A percentile compares a stretch with the other conserved stretches of the same genome.
phyloP scores from a whole-genome alignment of 1,140 invertebrate genomes.

The Plectrocnemia conspersa region DNA sequence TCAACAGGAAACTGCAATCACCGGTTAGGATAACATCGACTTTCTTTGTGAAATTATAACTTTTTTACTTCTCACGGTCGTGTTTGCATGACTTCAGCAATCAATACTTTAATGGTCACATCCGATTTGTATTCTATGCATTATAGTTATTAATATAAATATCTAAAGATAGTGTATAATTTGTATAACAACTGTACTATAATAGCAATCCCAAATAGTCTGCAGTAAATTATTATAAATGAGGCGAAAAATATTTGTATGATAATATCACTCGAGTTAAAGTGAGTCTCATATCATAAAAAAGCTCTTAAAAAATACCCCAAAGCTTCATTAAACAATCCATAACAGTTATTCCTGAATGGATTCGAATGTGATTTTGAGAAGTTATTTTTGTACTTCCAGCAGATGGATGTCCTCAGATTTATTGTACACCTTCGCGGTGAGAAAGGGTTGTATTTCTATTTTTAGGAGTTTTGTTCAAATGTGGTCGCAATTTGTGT shows the following conservation, averaged over 20 bases:
- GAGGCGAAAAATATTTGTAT: conserved; percentile 27
- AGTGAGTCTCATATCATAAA: neutral
- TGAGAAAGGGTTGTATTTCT: conserved; percentile 35
- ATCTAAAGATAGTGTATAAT: too few relatives aligned
- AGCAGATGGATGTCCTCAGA: conserved; percentile 24
- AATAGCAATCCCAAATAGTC: too few relatives aligned
- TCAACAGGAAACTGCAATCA: too few relatives aligned
- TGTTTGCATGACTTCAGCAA: neutral
- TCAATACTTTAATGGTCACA: neutral
- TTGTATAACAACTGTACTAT: too few relatives aligned
- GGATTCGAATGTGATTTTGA: conserved; percentile 7
- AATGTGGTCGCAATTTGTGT: too few relatives aligned
- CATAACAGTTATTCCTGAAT: conserved; percentile 13
- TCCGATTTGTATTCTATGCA: too few relatives aligned
- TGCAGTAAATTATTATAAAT: conserved; percentile 23
- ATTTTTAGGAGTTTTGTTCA: too few relatives aligned
- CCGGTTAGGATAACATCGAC: too few relatives aligned
- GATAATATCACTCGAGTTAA: conserved; percentile 1
- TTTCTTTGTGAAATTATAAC: conserved; percentile 1
- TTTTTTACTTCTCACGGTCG: neutral
- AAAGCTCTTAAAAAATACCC: conserved; percentile 5
- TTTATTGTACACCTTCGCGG: conserved; percentile 32
- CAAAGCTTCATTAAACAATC: conserved; percentile 23
- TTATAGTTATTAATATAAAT: too few relatives aligned
- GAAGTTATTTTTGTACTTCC: conserved; percentile 6